Percentiles rank a stretch among this genome's conserved stretches.
Evolutionary conservation across 1,140 invertebrate genomes (phyloP).

Genomic region (Bombus consobrinus): DNA sequence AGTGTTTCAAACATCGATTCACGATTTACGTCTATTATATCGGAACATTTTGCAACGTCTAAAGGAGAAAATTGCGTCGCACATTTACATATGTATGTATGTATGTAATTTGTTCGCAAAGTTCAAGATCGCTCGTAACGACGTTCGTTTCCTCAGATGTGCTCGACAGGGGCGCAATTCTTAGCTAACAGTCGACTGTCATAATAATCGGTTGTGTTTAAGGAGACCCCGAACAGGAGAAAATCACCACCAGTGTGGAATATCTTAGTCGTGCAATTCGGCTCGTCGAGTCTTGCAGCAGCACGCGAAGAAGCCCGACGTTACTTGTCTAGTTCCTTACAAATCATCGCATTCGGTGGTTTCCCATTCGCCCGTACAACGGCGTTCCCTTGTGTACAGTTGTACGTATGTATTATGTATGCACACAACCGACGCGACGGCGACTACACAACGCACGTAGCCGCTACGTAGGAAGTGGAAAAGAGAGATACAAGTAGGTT

Average conservation of each 20-base stretch:
- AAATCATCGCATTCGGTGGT: constrained; percentile 47
- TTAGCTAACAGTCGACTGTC: neutral
- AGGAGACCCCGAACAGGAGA: neutral
- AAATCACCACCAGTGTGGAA: neutral
- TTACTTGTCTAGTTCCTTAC: constrained; percentile 40
- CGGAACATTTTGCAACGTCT: too few relatives aligned
- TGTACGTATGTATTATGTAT: neutral
- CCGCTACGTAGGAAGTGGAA: neutral
- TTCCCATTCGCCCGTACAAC: neutral
- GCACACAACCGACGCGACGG: neutral
- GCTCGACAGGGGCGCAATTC: neutral
- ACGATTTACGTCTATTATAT: neutral
- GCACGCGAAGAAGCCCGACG: constrained; percentile 7
- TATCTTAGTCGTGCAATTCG: constrained; percentile 29
- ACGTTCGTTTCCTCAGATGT: neutral
- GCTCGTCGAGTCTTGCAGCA: neutral
- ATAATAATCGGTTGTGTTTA: neutral
- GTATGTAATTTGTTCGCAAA: neutral
- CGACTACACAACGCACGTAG: neutral
- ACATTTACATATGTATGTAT: too few relatives aligned
- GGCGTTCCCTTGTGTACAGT: neutral
- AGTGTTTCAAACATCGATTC: neutral
- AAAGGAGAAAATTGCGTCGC: neutral
- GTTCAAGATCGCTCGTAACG: neutral
- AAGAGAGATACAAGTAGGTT: constrained; percentile 39